Base-by-base conservation (phyloP, 2,888 invertebrate genomes). In the Ceratothoa steindachneri region DNA sequence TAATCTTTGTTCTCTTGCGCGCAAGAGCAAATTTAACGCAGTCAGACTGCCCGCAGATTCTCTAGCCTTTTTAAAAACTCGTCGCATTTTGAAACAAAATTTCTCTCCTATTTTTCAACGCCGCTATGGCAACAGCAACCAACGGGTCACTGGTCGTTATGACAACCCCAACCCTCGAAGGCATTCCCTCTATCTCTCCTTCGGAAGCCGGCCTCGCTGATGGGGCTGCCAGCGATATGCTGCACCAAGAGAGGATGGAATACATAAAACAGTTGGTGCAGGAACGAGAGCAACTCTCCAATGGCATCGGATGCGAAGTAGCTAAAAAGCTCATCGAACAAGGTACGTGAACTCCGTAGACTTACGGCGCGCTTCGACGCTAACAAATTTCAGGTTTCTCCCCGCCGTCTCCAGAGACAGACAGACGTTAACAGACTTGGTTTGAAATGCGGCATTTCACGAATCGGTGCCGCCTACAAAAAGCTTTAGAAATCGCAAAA, bases 201-300 rank as follows among this genome's bases (percentile, higher is more conserved):
- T 15, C 22, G 15, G 71, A 51, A 1, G 69, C 60, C n/a, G 52
- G 28, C 9, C 4, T 51, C 1, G 15, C 71, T 19, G 77, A 74
- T n/a, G 70, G 67, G 9, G 55, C 69, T 12, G 71, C 74, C 5
- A 72, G 69, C n/a, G 77, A 77, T 55, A 74, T 74, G 67, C 65
- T 77, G n/a, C 77, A 77, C 67, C 74, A 74, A 67, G 77, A 77
- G 64, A 30, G 77, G 27, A 77, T 77, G 74, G 77, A 77, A 28
- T 77, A 77, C 65, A 77, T 77, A 7, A 68, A 69, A 19, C 74
- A 77, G 65, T 55, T 77, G 64, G 77, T 74, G 52, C 74, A 74
- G 67, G 77, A 77, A 60, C 22, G 74, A 30, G 77, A 77, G 28
- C 27, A 64, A 22, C 67, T 77, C 7, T 71, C 77, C 15, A 69